A percentile compares a stretch with the other conserved stretches of the same genome.
phyloP scores from a whole-genome alignment of 2,113 vertebrate species.

The Ceyx melanurus region DNA sequence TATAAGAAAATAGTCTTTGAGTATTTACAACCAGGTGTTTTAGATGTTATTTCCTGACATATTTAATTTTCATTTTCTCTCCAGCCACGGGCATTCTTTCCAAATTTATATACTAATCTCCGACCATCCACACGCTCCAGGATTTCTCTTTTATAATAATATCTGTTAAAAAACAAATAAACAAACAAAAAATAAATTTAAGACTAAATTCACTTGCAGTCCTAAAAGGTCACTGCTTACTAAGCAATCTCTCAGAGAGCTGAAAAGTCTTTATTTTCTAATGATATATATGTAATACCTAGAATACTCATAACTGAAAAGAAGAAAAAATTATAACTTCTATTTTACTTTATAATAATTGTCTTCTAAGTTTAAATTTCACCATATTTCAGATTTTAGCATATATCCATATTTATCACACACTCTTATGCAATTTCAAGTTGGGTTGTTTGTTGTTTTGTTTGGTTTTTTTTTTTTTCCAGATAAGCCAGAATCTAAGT shows the following conservation, averaged over 20 bases:
- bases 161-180: conserved; percentile 78
- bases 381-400: neutral
- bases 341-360: neutral
- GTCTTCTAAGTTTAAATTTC: neutral
- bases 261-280: neutral
- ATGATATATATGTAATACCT: neutral
- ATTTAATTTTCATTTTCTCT: conserved; percentile 90
- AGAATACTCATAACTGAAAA: neutral
- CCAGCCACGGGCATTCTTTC: conserved; percentile 95
- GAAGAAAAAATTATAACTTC: neutral
- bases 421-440: neutral
- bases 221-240: neutral
- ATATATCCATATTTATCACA: neutral
- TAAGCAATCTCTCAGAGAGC: neutral
- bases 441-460: neutral
- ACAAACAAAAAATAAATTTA: neutral
- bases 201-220: neutral
- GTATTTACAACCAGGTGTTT: conserved; percentile 71
- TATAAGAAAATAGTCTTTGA: conserved; percentile 81
- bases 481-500: neutral
- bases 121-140: conserved; percentile 95
- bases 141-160: conserved; percentile 98
- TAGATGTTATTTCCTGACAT: neutral
- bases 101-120: conserved; percentile 97
- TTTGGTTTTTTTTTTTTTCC: neutral